Conservation (phyloP, 1,140 invertebrate species). For the Thaumetopoea pityocampa region DNA sequence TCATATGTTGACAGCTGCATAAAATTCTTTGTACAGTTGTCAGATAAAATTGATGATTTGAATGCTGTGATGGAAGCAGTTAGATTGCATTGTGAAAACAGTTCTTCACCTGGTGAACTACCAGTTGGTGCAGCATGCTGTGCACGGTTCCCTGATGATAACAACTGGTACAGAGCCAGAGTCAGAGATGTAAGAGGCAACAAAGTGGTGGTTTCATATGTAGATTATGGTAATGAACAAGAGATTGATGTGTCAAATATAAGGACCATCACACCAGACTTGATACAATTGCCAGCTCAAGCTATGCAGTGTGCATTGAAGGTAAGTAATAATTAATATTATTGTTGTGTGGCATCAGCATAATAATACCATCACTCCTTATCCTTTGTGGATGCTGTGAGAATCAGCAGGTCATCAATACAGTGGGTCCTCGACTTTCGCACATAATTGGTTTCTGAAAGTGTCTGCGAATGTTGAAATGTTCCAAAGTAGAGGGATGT, state of each 20-base stretch:
- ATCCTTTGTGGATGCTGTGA: too few relatives aligned
- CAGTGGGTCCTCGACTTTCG: too few relatives aligned
- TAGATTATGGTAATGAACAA: conserved; percentile 90
- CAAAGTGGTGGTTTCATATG: conserved; percentile 79
- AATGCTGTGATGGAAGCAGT: conserved; percentile 75
- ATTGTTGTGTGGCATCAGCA: too few relatives aligned
- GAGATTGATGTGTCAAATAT: conserved; percentile 76
- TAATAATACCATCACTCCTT: too few relatives aligned
- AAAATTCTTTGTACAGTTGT: conserved; percentile 84
- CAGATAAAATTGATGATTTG: conserved; percentile 76
- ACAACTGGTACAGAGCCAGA: conserved; percentile 84
- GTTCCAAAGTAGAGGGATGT: too few relatives aligned
- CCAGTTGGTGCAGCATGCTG: conserved; percentile 82
- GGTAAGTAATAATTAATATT: conserved; percentile 31
- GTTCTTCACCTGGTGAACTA: conserved; percentile 59
- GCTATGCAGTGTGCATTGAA: conserved; percentile 84
- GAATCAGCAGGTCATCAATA: too few relatives aligned
- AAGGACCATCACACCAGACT: conserved; percentile 79
- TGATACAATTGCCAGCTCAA: conserved; percentile 82
- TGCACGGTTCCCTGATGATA: conserved; percentile 83
- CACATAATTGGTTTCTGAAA: too few relatives aligned
- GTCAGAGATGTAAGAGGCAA: conserved; percentile 71
- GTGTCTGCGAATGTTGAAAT: too few relatives aligned
- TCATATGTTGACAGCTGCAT: conserved; percentile 82
- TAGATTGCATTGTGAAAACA: conserved; percentile 60